Conservation (phyloP, 2,113 vertebrate species). For the Enhydra lutris region DNA sequence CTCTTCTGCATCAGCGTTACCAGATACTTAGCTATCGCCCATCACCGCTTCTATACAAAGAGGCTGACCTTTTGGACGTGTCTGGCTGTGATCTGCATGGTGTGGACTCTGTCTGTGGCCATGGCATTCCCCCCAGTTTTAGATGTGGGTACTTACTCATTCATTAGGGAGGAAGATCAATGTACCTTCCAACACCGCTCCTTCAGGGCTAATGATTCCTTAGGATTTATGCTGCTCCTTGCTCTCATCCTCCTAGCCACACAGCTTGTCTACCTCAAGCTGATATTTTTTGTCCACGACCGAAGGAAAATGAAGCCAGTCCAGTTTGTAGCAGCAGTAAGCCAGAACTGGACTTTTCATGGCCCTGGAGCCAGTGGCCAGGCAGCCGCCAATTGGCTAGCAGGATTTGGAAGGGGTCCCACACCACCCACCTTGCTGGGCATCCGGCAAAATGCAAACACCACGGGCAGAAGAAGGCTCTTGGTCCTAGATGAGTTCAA, state of each 20-base stretch:
- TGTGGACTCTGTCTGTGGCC: conserved; percentile 99
- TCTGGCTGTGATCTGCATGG: conserved; percentile 98
- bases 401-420: conserved; percentile 98
- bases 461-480: conserved; percentile 95
- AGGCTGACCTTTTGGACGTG: conserved; percentile 99
- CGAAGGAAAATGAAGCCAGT: conserved; percentile 99
- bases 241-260: conserved; percentile 99
- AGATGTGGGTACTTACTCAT: conserved; percentile 98
- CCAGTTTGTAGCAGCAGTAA: conserved; percentile 99
- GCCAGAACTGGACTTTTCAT: conserved; percentile 99
- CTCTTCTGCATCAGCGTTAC: conserved; percentile 99
- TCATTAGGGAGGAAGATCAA: conserved; percentile 99
- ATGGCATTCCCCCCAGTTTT: conserved; percentile 99
- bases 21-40: conserved; percentile 98
- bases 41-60: conserved; percentile 99
- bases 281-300: conserved; percentile 99
- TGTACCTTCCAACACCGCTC: conserved; percentile 99
- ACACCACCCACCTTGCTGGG: conserved; percentile 98
- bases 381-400: conserved; percentile 99
- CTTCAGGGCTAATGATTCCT: conserved; percentile 98
- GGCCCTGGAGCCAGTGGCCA: conserved; percentile 98
- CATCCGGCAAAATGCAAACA: conserved; percentile 97
- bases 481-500: conserved; percentile 99
- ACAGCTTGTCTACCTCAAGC: conserved; percentile 99
- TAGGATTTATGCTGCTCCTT: conserved; percentile 99